A percentile compares a stretch with the other conserved stretches of the same genome.
phyloP scores from a whole-genome alignment of 2,113 vertebrate genomes.

The Corythoichthys haematopterus region DNA sequence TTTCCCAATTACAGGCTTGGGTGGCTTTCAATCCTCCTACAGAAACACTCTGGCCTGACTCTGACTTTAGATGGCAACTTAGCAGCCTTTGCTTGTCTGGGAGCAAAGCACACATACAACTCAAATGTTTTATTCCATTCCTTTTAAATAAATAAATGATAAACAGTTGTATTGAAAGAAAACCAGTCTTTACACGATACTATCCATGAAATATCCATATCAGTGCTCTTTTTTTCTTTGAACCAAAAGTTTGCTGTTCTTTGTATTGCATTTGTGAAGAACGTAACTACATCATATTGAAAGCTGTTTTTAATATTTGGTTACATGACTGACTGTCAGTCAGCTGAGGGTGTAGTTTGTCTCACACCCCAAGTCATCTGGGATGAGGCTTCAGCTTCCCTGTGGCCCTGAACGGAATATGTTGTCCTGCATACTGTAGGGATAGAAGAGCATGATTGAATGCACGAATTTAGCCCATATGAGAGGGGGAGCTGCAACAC shows the following conservation, averaged over 20 bases:
- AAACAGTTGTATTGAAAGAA: neutral
- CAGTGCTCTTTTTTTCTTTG: neutral
- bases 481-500: neutral
- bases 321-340: neutral
- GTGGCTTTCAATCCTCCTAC: slow-evolving; percentile 63
- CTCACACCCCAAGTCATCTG: neutral
- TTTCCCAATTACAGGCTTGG: slow-evolving; percentile 72
- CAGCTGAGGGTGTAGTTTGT: neutral
- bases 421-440: neutral
- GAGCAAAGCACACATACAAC: slow-evolving; percentile 12
- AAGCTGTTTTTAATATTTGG: neutral
- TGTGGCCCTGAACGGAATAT: neutral
- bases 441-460: neutral
- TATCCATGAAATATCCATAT: too few relatives aligned
- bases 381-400: neutral
- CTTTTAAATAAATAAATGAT: neutral
- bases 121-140: neutral
- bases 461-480: neutral
- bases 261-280: neutral
- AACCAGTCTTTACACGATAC: neutral
- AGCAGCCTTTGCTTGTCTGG: slow-evolving; percentile 25
- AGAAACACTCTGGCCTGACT: slow-evolving; percentile 45
- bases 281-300: neutral
- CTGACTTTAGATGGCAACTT: slow-evolving; percentile 49
- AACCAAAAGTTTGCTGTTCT: neutral